Evolutionary conservation across 2,113 vertebrate species (phyloP).

Genomic region (Pseudopipra pipra): DNA sequence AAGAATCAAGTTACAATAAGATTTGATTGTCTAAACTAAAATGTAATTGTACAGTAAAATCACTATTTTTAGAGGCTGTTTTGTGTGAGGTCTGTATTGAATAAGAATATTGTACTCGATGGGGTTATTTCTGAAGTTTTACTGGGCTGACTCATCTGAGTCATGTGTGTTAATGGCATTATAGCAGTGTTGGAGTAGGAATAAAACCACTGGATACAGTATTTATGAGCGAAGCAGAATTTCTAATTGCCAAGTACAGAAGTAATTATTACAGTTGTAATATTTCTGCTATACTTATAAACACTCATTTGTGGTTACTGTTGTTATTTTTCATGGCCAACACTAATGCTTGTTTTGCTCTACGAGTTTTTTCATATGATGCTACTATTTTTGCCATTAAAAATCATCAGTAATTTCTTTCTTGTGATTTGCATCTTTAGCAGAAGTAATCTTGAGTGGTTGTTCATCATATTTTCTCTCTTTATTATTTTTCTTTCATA

Average conservation of each 20-base stretch:
- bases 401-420: not conserved
- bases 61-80: not conserved
- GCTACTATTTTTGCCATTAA: not conserved
- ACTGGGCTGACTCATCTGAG: not conserved
- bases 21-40: not conserved
- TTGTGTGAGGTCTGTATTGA: not conserved
- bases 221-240: not conserved
- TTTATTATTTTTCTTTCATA: not conserved
- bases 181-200: not conserved
- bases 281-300: not conserved
- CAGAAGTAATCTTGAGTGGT: not conserved
- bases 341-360: not conserved
- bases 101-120: not conserved
- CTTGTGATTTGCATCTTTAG: not conserved
- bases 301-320: not conserved
- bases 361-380: not conserved
- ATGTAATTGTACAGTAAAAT: not conserved
- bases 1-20: not conserved
- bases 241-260: not conserved
- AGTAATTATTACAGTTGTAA: not conserved
- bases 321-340: not conserved
- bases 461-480: not conserved
- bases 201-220: not conserved
- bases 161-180: not conserved
- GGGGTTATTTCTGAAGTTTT: not conserved